Conservation (phyloP, 2,797 vertebrate genomes). For the Naso thynnoides region DNA sequence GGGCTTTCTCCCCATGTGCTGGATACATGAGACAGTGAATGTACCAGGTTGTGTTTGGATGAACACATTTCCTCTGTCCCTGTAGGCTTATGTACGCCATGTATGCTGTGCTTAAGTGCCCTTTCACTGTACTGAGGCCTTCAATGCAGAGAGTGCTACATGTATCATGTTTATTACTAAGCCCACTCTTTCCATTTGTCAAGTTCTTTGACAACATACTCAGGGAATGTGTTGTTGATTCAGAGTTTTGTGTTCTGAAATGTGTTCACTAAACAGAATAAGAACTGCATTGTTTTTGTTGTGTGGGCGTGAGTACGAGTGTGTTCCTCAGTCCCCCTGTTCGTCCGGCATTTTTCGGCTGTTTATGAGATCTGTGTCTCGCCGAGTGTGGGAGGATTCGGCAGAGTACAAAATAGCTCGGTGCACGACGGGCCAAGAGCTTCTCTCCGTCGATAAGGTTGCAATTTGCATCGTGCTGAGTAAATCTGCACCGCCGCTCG, state of each 20-base stretch:
- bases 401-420: slow-evolving; percentile 20
- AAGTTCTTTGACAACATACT: slow-evolving; percentile 60
- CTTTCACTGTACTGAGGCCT: slow-evolving; percentile 71
- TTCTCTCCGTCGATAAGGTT: slow-evolving; percentile 32
- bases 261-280: slow-evolving; percentile 60
- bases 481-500: not conserved
- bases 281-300: slow-evolving; percentile 26
- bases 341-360: slow-evolving; percentile 38
- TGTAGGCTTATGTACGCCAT: slow-evolving; percentile 53
- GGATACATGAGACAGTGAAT: slow-evolving; percentile 72
- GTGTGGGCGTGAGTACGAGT: slow-evolving; percentile 39
- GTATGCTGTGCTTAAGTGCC: slow-evolving; percentile 63
- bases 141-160: slow-evolving; percentile 43
- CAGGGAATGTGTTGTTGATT: slow-evolving; percentile 57
- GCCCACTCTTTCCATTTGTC: slow-evolving; percentile 63
- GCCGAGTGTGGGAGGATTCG: slow-evolving; percentile 55
- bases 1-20: slow-evolving; percentile 66
- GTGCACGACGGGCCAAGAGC: slow-evolving; percentile 34
- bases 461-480: slow-evolving; percentile 33
- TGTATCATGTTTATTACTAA: slow-evolving; percentile 50
- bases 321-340: slow-evolving; percentile 23
- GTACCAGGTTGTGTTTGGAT: slow-evolving; percentile 57
- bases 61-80: slow-evolving; percentile 67
- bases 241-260: slow-evolving; percentile 48
- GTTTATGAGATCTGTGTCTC: slow-evolving; percentile 35